A percentile compares a stretch with the other conserved stretches of the same genome.
Conservation (phyloP, 2,797 vertebrate genomes). For the Cirrhinus mrigala region DNA sequence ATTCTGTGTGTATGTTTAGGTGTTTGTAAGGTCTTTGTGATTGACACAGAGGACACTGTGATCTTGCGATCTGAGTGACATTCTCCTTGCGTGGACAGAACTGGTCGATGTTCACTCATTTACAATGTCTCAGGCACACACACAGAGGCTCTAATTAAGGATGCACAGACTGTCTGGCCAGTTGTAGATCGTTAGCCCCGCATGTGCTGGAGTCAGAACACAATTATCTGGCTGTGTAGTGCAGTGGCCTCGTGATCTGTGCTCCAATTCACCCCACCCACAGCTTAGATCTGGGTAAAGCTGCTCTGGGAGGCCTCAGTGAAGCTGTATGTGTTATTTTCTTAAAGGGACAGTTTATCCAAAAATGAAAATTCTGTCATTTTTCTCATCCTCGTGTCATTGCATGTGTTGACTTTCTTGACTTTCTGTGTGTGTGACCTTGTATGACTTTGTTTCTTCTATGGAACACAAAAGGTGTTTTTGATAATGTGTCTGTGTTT, state of each 20-base stretch:
- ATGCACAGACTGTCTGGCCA: constrained; percentile 32
- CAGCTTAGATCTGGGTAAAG: background rate
- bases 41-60: constrained; percentile 11
- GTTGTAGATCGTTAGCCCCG: constrained; percentile 31
- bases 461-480: background rate
- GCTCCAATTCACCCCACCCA: constrained; percentile 5
- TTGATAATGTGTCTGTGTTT: background rate
- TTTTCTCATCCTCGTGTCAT: background rate
- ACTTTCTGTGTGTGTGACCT: no score
- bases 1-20: background rate
- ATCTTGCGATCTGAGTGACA: constrained; percentile 38
- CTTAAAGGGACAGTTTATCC: background rate
- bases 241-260: constrained; percentile 28
- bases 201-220: constrained; percentile 10
- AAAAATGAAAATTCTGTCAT: background rate
- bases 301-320: background rate
- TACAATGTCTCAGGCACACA: background rate
- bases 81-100: constrained; percentile 30
- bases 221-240: constrained; percentile 29
- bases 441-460: background rate
- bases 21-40: constrained; percentile 1
- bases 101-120: constrained; percentile 32
- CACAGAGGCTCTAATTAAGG: background rate
- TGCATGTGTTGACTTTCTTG: background rate
- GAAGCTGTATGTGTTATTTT: constrained; percentile 4